Percentiles rank a stretch among this genome's conserved stretches.
These are phyloP conservation scores for Gobio occitaniae DNA, from an alignment of 2,797 vertebrate genomes.

Conservation along the genomic window DNA sequence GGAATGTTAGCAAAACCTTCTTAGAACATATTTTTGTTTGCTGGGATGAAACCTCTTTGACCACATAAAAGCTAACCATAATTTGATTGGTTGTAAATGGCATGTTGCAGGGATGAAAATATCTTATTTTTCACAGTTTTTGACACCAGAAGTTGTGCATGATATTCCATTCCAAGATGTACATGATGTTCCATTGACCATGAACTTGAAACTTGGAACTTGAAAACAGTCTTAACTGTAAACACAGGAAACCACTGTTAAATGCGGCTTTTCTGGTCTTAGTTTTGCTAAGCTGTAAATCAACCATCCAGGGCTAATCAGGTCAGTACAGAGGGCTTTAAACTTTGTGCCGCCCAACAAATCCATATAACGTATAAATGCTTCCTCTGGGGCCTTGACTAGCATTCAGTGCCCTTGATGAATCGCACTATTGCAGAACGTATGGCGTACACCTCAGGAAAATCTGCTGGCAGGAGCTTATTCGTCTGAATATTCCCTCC, in stretches of 20 bases:
- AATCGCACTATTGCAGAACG: slow-evolving; percentile 44
- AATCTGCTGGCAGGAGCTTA: slow-evolving; percentile 30
- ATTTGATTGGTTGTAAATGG: not conserved
- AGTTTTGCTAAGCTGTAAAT: slow-evolving; percentile 21
- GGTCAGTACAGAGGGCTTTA: slow-evolving; percentile 26
- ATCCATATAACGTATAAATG: slow-evolving; percentile 40
- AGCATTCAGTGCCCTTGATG: slow-evolving; percentile 42
- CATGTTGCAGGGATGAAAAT: not conserved
- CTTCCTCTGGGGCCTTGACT: slow-evolving; percentile 37
- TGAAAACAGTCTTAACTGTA: not conserved
- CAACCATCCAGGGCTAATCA: slow-evolving; percentile 27
- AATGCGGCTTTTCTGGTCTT: not conserved
- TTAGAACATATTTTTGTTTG: too few species aligned
- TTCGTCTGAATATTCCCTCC: slow-evolving; percentile 45
- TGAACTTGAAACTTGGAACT: not conserved
- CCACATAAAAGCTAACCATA: not conserved
- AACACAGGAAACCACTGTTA: not conserved
- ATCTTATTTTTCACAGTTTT: not conserved
- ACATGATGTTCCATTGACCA: not conserved
- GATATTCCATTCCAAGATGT: not conserved
- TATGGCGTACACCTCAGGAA: slow-evolving; percentile 37
- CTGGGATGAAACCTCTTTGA: not conserved
- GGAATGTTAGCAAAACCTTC: too few species aligned
- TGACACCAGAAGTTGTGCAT: not conserved
- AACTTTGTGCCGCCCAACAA: slow-evolving; percentile 30